phyloP scores from a whole-genome alignment of 2,113 vertebrate genomes.

The Cariama cristata region DNA sequence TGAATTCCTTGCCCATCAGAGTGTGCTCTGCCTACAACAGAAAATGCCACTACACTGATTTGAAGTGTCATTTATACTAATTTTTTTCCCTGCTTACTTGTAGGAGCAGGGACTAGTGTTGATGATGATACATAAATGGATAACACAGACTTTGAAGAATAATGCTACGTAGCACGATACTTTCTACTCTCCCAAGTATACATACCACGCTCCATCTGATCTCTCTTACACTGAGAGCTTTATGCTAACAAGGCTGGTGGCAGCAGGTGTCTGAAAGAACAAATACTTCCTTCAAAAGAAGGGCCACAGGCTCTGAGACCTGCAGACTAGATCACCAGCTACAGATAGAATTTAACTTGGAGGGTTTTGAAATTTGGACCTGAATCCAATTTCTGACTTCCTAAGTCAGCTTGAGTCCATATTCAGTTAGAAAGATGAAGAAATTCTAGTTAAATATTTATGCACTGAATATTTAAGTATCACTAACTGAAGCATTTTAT shows the following conservation, averaged over 20 bases:
- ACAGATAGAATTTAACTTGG: neutral
- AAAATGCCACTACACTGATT: neutral
- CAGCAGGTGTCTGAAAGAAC: neutral
- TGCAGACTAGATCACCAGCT: neutral
- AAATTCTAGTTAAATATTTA: neutral
- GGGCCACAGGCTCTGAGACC: neutral
- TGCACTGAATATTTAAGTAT: neutral
- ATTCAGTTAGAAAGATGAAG: neutral
- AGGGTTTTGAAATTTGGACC: neutral
- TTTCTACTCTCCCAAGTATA: neutral
- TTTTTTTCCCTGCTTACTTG: neutral
- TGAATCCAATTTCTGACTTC: neutral
- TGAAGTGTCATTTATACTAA: neutral
- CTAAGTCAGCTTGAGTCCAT: neutral
- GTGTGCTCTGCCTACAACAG: neutral
- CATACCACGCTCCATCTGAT: neutral
- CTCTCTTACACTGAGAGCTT: neutral
- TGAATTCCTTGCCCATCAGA: neutral
- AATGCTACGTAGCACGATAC: neutral
- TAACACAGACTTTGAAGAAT: neutral
- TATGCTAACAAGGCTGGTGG: neutral
- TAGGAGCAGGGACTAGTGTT: neutral
- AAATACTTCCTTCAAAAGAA: neutral
- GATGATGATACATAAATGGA: neutral
- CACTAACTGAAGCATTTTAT: neutral